Conservation (phyloP, 2,113 vertebrate genomes). For the Nyctereutes procyonoides region DNA sequence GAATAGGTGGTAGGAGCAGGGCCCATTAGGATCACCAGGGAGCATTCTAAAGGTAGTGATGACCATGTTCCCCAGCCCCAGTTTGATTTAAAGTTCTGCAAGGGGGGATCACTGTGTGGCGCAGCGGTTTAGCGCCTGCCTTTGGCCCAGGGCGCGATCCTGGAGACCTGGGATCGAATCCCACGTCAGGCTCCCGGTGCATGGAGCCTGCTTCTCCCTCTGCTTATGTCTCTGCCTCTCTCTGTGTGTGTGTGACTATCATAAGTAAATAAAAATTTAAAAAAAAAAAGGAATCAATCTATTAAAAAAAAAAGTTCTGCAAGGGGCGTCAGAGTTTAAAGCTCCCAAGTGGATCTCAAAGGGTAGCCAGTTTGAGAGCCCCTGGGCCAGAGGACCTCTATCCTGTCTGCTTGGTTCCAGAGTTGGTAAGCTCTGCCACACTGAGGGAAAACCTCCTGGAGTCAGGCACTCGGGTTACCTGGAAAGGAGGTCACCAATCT, state of each 20-base stretch:
- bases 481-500: constrained; percentile 66
- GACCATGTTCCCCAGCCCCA: neutral
- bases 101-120: too few species aligned
- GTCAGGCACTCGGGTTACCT: constrained; percentile 47
- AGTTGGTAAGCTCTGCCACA: neutral
- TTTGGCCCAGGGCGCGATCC: too few species aligned
- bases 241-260: too few species aligned
- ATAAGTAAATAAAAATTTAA: too few species aligned
- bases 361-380: neutral
- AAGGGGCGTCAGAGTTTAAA: neutral
- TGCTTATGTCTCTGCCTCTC: too few species aligned
- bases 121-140: too few species aligned
- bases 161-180: too few species aligned
- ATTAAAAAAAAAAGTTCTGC: too few species aligned
- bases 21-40: too few species aligned
- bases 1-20: neutral
- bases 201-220: too few species aligned
- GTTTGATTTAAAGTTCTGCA: neutral
- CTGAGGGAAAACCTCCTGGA: neutral
- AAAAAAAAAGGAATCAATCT: too few species aligned
- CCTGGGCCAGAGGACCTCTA: neutral
- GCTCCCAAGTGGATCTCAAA: neutral
- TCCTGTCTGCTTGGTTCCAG: neutral
- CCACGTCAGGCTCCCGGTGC: too few species aligned
- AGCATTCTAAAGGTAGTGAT: neutral